Evolutionary conservation across 2,113 vertebrate genomes (phyloP).

Genomic region (Danio rerio): DNA sequence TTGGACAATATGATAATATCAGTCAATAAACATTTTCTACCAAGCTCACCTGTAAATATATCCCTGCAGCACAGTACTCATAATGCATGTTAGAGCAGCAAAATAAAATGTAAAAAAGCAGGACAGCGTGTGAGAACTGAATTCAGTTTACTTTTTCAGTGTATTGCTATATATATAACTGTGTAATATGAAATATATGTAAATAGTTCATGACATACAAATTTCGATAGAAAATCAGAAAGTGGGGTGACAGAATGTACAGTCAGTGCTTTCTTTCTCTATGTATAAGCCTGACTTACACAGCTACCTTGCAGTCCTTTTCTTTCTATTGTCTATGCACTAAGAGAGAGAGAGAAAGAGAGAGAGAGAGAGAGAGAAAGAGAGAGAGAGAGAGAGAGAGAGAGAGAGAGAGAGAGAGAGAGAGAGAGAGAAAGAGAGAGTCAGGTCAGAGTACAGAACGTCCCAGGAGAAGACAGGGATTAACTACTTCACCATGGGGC

Average conservation of each 20-base stretch:
- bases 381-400: background rate
- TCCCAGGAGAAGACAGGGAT: slow-evolving; percentile 46
- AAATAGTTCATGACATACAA: too few species aligned
- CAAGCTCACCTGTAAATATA: too few species aligned
- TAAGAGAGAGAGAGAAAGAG: background rate
- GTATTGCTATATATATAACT: too few species aligned
- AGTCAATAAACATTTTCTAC: too few species aligned
- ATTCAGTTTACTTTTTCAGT: too few species aligned
- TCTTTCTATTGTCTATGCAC: slow-evolving; percentile 33
- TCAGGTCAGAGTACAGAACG: slow-evolving; percentile 31
- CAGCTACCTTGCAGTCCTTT: slow-evolving; percentile 35
- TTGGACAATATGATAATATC: too few species aligned
- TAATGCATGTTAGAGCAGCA: too few species aligned
- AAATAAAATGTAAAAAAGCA: too few species aligned
- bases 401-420: slow-evolving; percentile 16
- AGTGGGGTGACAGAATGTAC: slow-evolving; percentile 27
- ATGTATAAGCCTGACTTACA: slow-evolving; percentile 22
- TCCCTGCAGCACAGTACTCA: too few species aligned
- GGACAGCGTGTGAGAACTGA: too few species aligned
- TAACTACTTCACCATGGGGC: slow-evolving; percentile 36
- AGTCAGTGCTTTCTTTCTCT: slow-evolving; percentile 38
- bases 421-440: slow-evolving; percentile 18
- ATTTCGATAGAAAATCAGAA: background rate
- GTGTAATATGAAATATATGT: too few species aligned
- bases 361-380: slow-evolving; percentile 8